Conservation (phyloP, 2,888 invertebrate species). For the Phymatocera aterrima region DNA sequence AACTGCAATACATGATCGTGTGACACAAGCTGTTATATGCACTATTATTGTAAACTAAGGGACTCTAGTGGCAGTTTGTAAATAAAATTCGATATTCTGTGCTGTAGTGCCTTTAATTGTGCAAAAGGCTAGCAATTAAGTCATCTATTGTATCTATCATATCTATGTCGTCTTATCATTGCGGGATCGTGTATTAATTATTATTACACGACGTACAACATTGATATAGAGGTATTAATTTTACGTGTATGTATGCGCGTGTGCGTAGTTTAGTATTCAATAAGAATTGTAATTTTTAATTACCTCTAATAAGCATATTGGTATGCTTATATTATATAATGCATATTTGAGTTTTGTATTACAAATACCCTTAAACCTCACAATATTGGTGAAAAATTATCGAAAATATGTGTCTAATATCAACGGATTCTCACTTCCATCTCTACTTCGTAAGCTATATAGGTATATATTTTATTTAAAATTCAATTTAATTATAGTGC, state of each 20-base stretch:
- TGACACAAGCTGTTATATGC: conserved; percentile 28
- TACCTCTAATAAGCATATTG: conserved; percentile 18
- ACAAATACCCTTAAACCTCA: conserved; percentile 20
- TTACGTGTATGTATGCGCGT: too few species aligned
- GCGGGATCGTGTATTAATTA: conserved; percentile 18
- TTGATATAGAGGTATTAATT: conserved; percentile 24
- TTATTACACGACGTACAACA: too few species aligned
- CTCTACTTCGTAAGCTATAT: conserved; percentile 1
- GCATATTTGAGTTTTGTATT: conserved; percentile 27
- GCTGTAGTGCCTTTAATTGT: conserved; percentile 44
- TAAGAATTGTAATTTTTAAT: conserved; percentile 31
- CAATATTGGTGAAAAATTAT: conserved; percentile 26
- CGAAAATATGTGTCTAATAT: conserved; percentile 9
- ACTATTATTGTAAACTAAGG: conserved; percentile 22
- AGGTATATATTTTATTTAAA: conserved; percentile 21
- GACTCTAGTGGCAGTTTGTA: conserved; percentile 41
- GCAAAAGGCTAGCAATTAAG: conserved; percentile 39
- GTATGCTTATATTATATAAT: conserved; percentile 18
- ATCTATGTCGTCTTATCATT: conserved; percentile 33
- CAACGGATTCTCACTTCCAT: conserved; percentile 12
- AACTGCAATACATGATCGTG: conserved; percentile 24
- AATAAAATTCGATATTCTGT: conserved; percentile 37
- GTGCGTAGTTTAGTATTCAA: conserved; percentile 6
- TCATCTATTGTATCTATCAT: too few species aligned
- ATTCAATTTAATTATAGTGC: conserved; percentile 18